phyloP scores from a whole-genome alignment of 1,140 invertebrate species.

The Lamellibrachia luymesi region DNA sequence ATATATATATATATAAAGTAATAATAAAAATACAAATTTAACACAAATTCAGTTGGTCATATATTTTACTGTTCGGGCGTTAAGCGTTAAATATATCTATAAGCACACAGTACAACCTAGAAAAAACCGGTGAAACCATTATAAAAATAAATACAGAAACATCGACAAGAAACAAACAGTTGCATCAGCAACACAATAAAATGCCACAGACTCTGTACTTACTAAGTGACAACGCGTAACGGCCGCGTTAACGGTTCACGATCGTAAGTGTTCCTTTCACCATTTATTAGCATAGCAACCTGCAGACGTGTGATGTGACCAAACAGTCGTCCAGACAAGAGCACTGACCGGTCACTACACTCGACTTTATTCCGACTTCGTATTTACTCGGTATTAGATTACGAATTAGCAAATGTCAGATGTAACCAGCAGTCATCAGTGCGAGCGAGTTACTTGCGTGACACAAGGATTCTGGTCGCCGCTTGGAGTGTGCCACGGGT shows the following conservation, averaged over 20 bases:
- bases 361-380: not conserved
- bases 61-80: too few species aligned
- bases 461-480: not conserved
- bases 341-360: not conserved
- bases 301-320: not conserved
- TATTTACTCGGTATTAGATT: not conserved
- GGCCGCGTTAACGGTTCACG: not conserved
- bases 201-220: too few species aligned
- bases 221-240: too few species aligned
- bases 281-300: not conserved
- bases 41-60: too few species aligned
- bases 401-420: not conserved
- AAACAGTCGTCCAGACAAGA: not conserved
- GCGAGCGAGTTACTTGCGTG: not conserved
- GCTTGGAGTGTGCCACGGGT: not conserved
- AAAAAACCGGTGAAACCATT: too few species aligned
- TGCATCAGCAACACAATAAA: too few species aligned
- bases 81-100: too few species aligned
- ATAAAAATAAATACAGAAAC: too few species aligned
- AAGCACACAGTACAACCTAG: too few species aligned
- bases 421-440: not conserved
- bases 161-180: too few species aligned
- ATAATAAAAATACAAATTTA: too few species aligned
- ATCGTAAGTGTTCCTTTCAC: not conserved
- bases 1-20: too few species aligned